These are phyloP conservation scores for Corbicula japonica DNA, from an alignment of 2,888 invertebrate species.

Conservation along the genomic window DNA sequence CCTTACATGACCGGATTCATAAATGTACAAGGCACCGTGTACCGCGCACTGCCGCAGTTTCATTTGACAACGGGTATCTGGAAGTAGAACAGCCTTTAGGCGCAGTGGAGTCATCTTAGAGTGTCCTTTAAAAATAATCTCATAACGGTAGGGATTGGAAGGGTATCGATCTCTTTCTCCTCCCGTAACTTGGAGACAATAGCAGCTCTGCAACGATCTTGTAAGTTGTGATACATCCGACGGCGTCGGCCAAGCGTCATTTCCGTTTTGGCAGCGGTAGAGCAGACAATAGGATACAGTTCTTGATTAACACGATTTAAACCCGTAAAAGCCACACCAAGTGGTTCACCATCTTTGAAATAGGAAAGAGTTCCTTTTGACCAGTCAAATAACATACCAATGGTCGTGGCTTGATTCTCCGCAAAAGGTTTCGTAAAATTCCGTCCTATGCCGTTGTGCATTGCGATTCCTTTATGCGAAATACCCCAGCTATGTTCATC, in stretches of 20 bases:
- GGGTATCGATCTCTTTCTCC: constrained; percentile 88
- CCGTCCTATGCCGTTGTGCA: constrained; percentile 90
- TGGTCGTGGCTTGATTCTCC: constrained; percentile 90
- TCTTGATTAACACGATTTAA: constrained; percentile 89
- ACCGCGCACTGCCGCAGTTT: too few relatives aligned
- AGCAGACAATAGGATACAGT: constrained; percentile 91
- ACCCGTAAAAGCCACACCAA: constrained; percentile 91
- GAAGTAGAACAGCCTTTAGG: too few relatives aligned
- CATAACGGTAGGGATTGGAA: constrained; percentile 89
- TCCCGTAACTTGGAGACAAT: constrained; percentile 89
- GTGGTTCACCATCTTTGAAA: constrained; percentile 90
- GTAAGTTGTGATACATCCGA: constrained; percentile 90
- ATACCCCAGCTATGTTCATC: constrained; percentile 91
- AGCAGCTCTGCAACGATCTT: constrained; percentile 88
- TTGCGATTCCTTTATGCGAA: constrained; percentile 91
- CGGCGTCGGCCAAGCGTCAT: constrained; percentile 90
- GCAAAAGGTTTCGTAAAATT: constrained; percentile 90
- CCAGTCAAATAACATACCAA: constrained; percentile 90
- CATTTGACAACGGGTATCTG: too few relatives aligned
- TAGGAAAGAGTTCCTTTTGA: constrained; percentile 91
- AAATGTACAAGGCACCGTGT: too few relatives aligned
- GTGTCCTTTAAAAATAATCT: constrained; percentile 82
- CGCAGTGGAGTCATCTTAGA: constrained; percentile 37
- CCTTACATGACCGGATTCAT: too few relatives aligned
- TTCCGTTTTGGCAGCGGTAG: constrained; percentile 92